Evolutionary conservation across 2,888 invertebrate species (phyloP).

Genomic region (Polia nebulosa): DNA sequence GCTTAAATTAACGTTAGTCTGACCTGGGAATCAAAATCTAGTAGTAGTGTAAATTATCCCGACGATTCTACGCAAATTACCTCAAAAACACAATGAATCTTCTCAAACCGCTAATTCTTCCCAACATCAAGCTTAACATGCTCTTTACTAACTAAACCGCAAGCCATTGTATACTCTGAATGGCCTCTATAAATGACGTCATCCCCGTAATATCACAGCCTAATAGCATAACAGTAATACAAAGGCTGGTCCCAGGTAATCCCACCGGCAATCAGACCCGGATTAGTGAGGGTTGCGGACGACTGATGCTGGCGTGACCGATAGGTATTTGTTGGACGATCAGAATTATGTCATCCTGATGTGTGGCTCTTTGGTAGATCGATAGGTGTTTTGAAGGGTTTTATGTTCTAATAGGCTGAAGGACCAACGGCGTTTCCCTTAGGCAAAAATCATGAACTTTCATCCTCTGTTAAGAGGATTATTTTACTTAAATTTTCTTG

Average conservation of each 20-base stretch:
- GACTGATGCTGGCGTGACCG: conserved; percentile 38
- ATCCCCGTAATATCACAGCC: conserved; percentile 50
- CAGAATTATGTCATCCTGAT: conserved; percentile 41
- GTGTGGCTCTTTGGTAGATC: background rate
- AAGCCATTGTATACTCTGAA: conserved; percentile 49
- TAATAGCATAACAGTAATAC: conserved; percentile 64
- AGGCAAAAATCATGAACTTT: no score
- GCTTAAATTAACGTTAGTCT: no score
- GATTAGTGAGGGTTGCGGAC: conserved; percentile 54
- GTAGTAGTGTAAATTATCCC: no score
- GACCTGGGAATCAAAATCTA: no score
- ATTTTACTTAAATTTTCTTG: no score
- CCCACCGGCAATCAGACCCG: conserved; percentile 62
- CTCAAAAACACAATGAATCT: conserved; percentile 28
- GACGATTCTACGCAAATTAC: background rate
- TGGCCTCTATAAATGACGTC: conserved; percentile 58
- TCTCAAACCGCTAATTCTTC: conserved; percentile 1
- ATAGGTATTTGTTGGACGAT: conserved; percentile 49
- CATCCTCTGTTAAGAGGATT: no score
- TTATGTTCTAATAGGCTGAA: background rate
- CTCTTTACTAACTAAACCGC: conserved; percentile 36
- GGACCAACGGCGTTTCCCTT: no score
- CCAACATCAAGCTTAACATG: conserved; percentile 27
- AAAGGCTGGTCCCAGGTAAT: conserved; percentile 63
- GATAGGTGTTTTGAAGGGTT: conserved; percentile 6